These are phyloP conservation scores for Grantiella picta DNA, from an alignment of 2,113 vertebrate genomes.

Conservation along the genomic window DNA sequence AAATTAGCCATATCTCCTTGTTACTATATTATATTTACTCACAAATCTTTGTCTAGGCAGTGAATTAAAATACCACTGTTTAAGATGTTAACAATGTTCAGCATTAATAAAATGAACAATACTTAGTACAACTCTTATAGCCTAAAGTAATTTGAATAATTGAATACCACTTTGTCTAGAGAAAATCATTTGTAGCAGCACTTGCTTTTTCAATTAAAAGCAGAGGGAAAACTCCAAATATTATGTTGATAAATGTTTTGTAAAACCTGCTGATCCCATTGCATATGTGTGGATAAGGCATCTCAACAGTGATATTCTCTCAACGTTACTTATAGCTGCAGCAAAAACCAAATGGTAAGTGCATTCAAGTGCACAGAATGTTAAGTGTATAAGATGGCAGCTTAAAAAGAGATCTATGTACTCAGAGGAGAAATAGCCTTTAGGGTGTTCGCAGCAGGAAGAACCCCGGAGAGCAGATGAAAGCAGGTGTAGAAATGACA, in stretches of 20 bases:
- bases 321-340: constrained; percentile 38
- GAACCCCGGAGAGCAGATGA: neutral
- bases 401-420: neutral
- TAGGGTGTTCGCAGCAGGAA: neutral
- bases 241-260: neutral
- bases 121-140: neutral
- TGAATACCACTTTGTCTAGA: neutral
- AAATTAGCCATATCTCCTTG: neutral
- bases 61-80: neutral
- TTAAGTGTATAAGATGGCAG: constrained; percentile 12
- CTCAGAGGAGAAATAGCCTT: neutral
- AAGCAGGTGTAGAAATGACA: constrained; percentile 53
- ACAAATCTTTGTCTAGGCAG: neutral
- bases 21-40: neutral
- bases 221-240: neutral
- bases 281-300: neutral
- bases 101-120: neutral
- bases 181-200: neutral
- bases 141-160: constrained; percentile 14
- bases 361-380: constrained; percentile 6
- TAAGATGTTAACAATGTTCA: neutral
- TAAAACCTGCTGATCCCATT: neutral
- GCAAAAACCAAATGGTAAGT: constrained; percentile 12
- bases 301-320: neutral
- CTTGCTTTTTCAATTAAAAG: neutral